These are phyloP conservation scores for Sinosuthora webbiana DNA, from an alignment of 2,113 vertebrate genomes.

Conservation along the genomic window DNA sequence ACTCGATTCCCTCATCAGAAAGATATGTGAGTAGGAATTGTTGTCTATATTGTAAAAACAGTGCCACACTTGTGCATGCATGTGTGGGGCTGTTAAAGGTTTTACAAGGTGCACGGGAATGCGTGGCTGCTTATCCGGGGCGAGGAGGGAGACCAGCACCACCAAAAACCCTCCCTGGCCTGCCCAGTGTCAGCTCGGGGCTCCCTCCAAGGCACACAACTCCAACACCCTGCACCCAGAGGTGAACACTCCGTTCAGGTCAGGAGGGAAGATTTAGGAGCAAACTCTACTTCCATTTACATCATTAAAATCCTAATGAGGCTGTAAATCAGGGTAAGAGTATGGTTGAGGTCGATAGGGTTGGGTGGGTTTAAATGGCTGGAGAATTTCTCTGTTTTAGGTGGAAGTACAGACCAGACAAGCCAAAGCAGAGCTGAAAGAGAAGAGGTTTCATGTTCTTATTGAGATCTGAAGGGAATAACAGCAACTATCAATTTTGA, in stretches of 20 bases:
- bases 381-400: background rate
- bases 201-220: background rate
- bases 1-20: conserved; percentile 61
- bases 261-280: background rate
- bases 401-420: background rate
- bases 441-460: background rate
- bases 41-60: conserved; percentile 61
- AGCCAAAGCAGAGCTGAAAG: background rate
- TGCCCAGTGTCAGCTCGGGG: background rate
- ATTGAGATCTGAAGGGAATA: background rate
- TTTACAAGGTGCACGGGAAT: conserved; percentile 41
- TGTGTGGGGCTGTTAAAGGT: conserved; percentile 45
- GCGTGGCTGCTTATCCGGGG: background rate
- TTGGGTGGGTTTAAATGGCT: conserved; percentile 4
- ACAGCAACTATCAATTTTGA: background rate
- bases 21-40: conserved; percentile 62
- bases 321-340: conserved; percentile 21
- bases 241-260: background rate
- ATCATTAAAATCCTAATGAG: conserved; percentile 53
- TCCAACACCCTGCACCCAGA: background rate
- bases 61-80: conserved; percentile 53
- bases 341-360: background rate
- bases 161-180: background rate
- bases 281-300: background rate
- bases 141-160: background rate